phyloP scores from a whole-genome alignment of 1,140 invertebrate genomes.

The Bombus fervidus region DNA sequence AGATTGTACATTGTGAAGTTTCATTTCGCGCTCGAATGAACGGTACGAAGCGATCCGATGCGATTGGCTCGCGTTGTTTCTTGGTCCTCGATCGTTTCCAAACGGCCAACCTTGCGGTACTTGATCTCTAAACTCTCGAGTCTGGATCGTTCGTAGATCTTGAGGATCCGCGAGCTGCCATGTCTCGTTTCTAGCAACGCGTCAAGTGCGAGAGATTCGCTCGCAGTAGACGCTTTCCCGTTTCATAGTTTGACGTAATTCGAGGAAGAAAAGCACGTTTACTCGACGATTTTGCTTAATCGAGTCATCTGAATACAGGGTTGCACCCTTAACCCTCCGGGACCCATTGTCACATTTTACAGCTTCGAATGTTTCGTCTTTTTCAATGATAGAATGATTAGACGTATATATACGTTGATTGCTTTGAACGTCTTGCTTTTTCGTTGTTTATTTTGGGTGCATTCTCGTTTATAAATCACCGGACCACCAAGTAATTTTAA shows the following conservation, averaged over 20 bases:
- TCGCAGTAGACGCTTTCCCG: constrained; percentile 14
- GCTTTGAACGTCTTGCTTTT: background rate
- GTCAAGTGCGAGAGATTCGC: constrained; percentile 39
- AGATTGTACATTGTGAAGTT: constrained; percentile 26
- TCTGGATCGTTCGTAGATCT: background rate
- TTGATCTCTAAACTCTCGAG: background rate
- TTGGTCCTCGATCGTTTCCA: background rate
- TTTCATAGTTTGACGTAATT: constrained; percentile 20
- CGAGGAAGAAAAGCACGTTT: background rate
- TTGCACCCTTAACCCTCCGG: constrained; percentile 42
- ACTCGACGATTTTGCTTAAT: constrained; percentile 33
- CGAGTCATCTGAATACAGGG: constrained; percentile 49
- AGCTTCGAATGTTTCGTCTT: background rate
- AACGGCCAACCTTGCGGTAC: background rate
- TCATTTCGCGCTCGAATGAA: constrained; percentile 25
- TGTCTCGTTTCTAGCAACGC: constrained; percentile 16
- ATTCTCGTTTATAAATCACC: background rate
- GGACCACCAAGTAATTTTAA: too few relatives aligned
- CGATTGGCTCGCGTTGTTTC: background rate
- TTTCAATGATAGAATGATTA: too few relatives aligned
- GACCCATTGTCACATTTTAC: background rate
- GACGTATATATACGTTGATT: too few relatives aligned
- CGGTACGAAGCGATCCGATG: background rate
- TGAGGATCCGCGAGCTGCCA: background rate
- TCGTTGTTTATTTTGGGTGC: background rate